Evolutionary conservation across 2,113 vertebrate genomes (phyloP), one percentile per base, ranked within the genome.

Genomic region (Rafetus swinhoei): DNA sequence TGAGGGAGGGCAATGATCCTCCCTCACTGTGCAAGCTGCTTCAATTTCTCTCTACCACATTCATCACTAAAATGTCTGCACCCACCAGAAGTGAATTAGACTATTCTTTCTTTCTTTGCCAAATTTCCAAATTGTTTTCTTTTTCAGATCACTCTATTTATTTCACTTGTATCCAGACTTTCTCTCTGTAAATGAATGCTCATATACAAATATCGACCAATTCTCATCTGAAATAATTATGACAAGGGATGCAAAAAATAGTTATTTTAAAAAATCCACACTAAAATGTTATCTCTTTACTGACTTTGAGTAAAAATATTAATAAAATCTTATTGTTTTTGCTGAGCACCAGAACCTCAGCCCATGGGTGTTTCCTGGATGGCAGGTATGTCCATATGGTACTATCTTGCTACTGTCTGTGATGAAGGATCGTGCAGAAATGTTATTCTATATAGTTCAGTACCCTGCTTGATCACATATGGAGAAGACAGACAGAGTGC

Each of bases 221-320:
- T 7, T 57, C 21, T 56, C 18, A 77, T 15, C 56, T 74, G 16
- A 55, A 86, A n/a, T 55, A 50, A 59, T 10, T 35, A 55, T n/a
- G 52, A 9, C 12, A 85, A 85, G 18, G 27, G 55, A 16, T 89
- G 15, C 2, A 89, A 82, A 13, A 1, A 1, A 45, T 27, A 62
- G 22, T 12, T 39, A 56, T 39, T 54, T 81, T 50, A 5, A 22
- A n/a, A 18, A 76, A 11, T 0, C 0, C 12, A 45, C 6, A 74
- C 22, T 77, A 84, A 89, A 93, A 50, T n/a, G 9, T 27, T 50
- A 6, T 39, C 7, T 24, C 1, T 93, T 79, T 65, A 2, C 11
- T 82, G 1, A 39, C 88, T 86, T 89, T 32, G 84, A 83, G 18
- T 11, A 0, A 0, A 32, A 86, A 79, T 29, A 1, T 4, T 85